Evolutionary conservation across 2,888 invertebrate genomes (phyloP).

Genomic region (Eudasyphora cyanicolor): DNA sequence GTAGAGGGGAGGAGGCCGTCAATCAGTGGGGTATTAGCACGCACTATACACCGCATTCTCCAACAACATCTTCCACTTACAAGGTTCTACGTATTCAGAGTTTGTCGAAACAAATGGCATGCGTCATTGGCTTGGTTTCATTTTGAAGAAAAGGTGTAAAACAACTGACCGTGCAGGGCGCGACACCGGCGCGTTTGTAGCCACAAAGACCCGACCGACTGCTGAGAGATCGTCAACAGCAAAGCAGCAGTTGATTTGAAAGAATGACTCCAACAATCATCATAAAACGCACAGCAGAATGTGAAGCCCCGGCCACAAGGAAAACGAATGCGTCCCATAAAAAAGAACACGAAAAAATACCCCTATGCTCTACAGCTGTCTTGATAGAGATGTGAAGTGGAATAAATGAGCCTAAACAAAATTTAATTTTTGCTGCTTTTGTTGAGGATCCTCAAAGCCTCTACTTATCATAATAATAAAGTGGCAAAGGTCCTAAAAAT

Average conservation of each 20-base stretch:
- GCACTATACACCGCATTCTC: not conserved
- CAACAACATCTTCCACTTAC: not conserved
- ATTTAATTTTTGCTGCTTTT: not conserved
- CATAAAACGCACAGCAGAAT: not conserved
- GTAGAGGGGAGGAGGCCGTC: not conserved
- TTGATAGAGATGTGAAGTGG: not conserved
- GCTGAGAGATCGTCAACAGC: not conserved
- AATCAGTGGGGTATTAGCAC: not conserved
- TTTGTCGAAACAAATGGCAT: constrained; percentile 20
- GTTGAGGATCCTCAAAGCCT: not conserved
- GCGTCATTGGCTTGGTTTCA: constrained; percentile 54
- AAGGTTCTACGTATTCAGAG: too few species aligned
- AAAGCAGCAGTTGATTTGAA: too few species aligned
- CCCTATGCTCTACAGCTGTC: constrained; percentile 33
- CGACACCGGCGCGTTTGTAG: not conserved
- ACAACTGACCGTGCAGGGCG: not conserved
- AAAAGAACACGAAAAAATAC: constrained; percentile 6
- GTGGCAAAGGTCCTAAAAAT: constrained; percentile 15
- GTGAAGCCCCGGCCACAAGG: not conserved
- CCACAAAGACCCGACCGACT: not conserved
- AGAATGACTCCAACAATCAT: too few species aligned
- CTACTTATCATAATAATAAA: not conserved
- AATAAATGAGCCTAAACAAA: not conserved
- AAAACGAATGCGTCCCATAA: not conserved
- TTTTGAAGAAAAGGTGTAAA: constrained; percentile 19